Percentiles rank a stretch among this genome's conserved stretches.
phyloP scores from a whole-genome alignment of 2,888 invertebrate species.

The Patella ulyssiponensis region DNA sequence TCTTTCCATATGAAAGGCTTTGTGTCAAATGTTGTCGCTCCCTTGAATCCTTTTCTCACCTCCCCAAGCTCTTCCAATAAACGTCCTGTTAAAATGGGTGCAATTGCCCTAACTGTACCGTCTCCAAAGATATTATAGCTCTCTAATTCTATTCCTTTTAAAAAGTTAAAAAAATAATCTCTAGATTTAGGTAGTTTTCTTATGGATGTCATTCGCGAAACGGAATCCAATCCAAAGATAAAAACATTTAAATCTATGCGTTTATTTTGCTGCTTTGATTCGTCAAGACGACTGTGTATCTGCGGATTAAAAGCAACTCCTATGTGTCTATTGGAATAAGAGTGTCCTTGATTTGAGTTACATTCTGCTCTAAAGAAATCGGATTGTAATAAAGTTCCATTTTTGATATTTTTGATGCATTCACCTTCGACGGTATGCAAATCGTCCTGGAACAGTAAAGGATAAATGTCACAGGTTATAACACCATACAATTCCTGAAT shows the following conservation, averaged over 20 bases:
- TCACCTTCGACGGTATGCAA: constrained; percentile 53
- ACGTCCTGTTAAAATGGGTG: constrained; percentile 85
- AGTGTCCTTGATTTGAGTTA: constrained; percentile 58
- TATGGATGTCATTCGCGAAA: constrained; percentile 81
- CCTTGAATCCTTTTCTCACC: constrained; percentile 79
- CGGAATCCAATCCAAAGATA: constrained; percentile 89
- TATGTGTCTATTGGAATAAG: constrained; percentile 80
- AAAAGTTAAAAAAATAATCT: constrained; percentile 40
- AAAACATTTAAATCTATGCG: constrained; percentile 78
- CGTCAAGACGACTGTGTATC: constrained; percentile 22
- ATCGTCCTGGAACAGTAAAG: constrained; percentile 62
- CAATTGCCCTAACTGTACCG: constrained; percentile 77
- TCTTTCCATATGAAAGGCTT: constrained; percentile 90
- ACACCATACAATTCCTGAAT: constrained; percentile 72
- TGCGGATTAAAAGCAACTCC: constrained; percentile 72
- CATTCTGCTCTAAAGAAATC: constrained; percentile 68
- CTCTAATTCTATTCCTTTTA: constrained; percentile 77
- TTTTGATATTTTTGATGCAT: constrained; percentile 45
- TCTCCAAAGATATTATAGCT: constrained; percentile 71
- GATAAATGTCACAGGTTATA: constrained; percentile 76
- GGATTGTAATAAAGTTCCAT: constrained; percentile 49
- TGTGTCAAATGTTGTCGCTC: constrained; percentile 79
- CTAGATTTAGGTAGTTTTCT: constrained; percentile 48
- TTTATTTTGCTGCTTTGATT: constrained; percentile 48
- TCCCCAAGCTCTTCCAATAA: constrained; percentile 87